Evolutionary conservation across 2,113 vertebrate genomes (phyloP).

Genomic region (Crotophaga sulcirostris): DNA sequence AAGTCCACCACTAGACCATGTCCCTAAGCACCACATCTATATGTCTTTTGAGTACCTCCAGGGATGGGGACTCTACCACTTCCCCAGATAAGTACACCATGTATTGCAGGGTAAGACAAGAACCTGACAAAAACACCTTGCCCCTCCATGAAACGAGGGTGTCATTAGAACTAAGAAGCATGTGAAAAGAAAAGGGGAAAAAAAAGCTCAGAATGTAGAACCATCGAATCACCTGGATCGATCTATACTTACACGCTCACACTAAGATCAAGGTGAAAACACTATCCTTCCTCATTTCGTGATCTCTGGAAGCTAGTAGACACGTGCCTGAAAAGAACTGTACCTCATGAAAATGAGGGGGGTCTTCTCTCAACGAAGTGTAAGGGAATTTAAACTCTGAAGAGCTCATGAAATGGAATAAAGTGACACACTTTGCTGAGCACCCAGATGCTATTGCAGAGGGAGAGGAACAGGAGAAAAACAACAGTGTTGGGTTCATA

Average conservation of each 20-base stretch:
- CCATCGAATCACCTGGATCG: not conserved
- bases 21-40: not conserved
- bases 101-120: not conserved
- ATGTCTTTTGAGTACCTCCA: not conserved
- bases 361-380: not conserved
- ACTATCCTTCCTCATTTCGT: not conserved
- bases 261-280: not conserved
- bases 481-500: not conserved
- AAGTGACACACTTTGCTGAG: not conserved
- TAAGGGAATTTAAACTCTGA: slow-evolving; percentile 5
- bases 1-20: not conserved
- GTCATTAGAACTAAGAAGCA: not conserved
- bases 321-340: not conserved
- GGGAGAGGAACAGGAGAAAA: not conserved
- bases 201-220: not conserved
- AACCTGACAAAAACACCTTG: not conserved
- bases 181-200: not conserved
- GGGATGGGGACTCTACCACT: not conserved
- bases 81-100: not conserved
- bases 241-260: not conserved
- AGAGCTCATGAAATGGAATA: slow-evolving; percentile 26
- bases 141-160: not conserved
- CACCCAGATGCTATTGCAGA: not conserved
- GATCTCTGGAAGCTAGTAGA: not conserved
- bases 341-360: not conserved